Evolutionary conservation across 2,888 invertebrate genomes (phyloP), one percentile per base, ranked within the genome.

Genomic region (Ochropleura plecta): DNA sequence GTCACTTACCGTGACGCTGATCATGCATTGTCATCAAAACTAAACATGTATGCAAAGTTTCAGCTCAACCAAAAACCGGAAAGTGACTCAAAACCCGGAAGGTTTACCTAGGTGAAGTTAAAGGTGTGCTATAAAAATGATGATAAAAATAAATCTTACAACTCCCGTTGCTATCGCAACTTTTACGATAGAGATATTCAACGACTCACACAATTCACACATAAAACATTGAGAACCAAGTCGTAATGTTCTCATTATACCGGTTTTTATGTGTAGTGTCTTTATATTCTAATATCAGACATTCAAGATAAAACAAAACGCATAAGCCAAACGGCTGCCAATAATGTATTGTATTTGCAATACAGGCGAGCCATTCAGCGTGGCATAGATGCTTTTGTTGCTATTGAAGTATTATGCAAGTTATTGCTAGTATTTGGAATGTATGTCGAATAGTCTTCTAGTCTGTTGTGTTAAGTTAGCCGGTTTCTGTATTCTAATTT

Each of bases 261-360:
- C n/a, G 42, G 70, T 64, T 73, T 73, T 73, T 76, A 53, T 60
- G 46, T 40, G 67, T 76, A 55, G 64, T 62, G 57, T 64, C 72
- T 78, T 83, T 79, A 73, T 78, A 72, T 77, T 78, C 44, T 76
- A 73, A 77, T 85, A 73, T 71, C 51, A 65, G 48, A 18, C 64
- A 72, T 49, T 74, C 66, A 57, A 42, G 51, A 55, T 63, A 70
- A 63, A 75, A 72, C 70, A 70, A 68, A 83, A 73, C 64, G 46
- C 46, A 71, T 73, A 57, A 59, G 59, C 70, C 60, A 72, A 79
- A 81, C 64, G 67, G 62, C 76, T 76, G 75, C 78, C 74, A 74
- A 76, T 83, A 76, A 76, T 75, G 70, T 74, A 70, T 83, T 83
- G 84, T 75, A 63, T 84, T 74, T 78, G 67, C 60, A 73, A 70